These are phyloP conservation scores for Aleiodes sp. DNA, from an alignment of 1,140 invertebrate genomes.

Conservation along the genomic window DNA sequence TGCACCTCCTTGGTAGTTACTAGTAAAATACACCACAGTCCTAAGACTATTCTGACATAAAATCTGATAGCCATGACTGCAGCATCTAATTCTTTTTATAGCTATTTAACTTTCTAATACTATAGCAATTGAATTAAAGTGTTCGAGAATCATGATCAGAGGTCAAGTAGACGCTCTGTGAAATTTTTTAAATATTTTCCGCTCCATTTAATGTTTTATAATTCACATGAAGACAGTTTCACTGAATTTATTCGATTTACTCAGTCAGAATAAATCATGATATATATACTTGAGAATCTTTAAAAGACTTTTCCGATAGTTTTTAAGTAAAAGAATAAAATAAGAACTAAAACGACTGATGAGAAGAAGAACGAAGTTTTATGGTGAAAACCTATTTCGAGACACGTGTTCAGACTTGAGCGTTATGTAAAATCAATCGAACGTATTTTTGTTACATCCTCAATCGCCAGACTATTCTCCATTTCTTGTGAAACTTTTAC, in stretches of 20 bases:
- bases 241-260: background rate
- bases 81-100: background rate
- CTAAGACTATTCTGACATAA: constrained; percentile 22
- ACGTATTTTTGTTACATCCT: background rate
- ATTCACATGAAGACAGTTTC: background rate
- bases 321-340: too few relatives aligned
- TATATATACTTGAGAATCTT: too few relatives aligned
- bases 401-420: background rate
- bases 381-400: background rate
- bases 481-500: background rate
- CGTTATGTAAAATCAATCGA: constrained; percentile 1
- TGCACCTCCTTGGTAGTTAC: constrained; percentile 30
- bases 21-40: constrained; percentile 19
- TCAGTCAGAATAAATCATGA: background rate
- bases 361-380: background rate
- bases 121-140: background rate
- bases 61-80: background rate
- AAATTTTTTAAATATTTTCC: background rate
- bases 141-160: background rate
- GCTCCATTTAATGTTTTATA: background rate
- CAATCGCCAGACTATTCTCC: background rate
- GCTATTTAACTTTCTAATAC: background rate
- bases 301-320: background rate
- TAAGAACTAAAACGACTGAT: too few relatives aligned
- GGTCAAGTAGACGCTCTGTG: background rate